Conservation (phyloP, 2,888 invertebrate genomes). For the Lithophane semibrunnea region DNA sequence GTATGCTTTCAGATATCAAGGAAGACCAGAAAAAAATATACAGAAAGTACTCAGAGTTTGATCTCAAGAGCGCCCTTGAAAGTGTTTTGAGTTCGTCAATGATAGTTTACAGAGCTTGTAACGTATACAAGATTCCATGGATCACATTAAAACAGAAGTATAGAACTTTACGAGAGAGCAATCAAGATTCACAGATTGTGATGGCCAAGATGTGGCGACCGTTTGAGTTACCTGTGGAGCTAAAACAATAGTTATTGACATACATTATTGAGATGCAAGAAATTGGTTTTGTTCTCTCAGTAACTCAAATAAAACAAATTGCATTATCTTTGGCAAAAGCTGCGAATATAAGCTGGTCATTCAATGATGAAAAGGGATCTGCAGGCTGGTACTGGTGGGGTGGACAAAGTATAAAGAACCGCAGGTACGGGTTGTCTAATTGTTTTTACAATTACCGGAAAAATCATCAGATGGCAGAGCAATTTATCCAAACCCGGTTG, state of each 20-base stretch:
- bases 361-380: neutral
- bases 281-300: neutral
- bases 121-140: neutral
- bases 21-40: neutral
- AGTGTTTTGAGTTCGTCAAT: neutral
- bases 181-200: neutral
- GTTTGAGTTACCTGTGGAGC: neutral
- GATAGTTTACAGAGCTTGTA: neutral
- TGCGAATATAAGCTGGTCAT: neutral
- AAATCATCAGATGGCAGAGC: neutral
- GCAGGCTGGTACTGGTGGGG: neutral
- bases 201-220: neutral
- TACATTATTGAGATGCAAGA: neutral
- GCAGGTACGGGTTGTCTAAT: neutral
- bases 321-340: neutral
- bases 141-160: neutral
- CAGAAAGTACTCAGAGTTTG: neutral
- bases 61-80: neutral
- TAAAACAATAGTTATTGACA: neutral
- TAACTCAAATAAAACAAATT: neutral
- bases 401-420: neutral
- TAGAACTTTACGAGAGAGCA: neutral
- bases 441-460: neutral
- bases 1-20: constrained; percentile 3
- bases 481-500: neutral